phyloP scores from a whole-genome alignment of 2,797 vertebrate species.

The Percopsis omiscomaycus region DNA sequence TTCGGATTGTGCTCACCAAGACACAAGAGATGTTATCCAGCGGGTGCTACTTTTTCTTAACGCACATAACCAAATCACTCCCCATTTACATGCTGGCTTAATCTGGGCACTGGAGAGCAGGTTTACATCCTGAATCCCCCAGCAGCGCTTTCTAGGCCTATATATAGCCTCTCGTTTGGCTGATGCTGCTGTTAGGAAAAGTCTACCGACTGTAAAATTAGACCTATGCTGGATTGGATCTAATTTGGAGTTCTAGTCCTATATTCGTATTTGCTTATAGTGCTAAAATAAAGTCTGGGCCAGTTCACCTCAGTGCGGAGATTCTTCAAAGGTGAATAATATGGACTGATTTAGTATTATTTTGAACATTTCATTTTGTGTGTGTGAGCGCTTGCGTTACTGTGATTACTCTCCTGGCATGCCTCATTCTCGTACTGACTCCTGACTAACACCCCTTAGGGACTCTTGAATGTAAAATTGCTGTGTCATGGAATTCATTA shows the following conservation, averaged over 20 bases:
- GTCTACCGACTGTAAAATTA: slow-evolving; percentile 18
- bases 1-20: too few species aligned
- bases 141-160: neutral
- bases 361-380: too few species aligned
- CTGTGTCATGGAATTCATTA: too few species aligned
- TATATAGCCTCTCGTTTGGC: slow-evolving; percentile 9
- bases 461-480: neutral
- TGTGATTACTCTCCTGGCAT: slow-evolving; percentile 2
- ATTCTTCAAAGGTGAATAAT: too few species aligned
- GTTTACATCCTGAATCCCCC: slow-evolving; percentile 1
- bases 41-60: neutral
- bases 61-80: neutral
- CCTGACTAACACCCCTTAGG: neutral
- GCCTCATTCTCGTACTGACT: neutral
- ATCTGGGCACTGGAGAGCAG: slow-evolving; percentile 4
- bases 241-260: too few species aligned
- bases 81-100: slow-evolving; percentile 19
- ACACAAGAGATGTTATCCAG: too few species aligned
- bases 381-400: too few species aligned
- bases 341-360: too few species aligned
- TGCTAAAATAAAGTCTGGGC: too few species aligned
- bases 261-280: too few species aligned
- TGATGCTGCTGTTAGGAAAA: slow-evolving; percentile 19
- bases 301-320: too few species aligned
- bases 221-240: neutral